A percentile compares a stretch with the other conserved stretches of the same genome.
These are phyloP conservation scores for Subacronicta megacephala DNA, from an alignment of 2,888 invertebrate genomes.

Conservation along the genomic window DNA sequence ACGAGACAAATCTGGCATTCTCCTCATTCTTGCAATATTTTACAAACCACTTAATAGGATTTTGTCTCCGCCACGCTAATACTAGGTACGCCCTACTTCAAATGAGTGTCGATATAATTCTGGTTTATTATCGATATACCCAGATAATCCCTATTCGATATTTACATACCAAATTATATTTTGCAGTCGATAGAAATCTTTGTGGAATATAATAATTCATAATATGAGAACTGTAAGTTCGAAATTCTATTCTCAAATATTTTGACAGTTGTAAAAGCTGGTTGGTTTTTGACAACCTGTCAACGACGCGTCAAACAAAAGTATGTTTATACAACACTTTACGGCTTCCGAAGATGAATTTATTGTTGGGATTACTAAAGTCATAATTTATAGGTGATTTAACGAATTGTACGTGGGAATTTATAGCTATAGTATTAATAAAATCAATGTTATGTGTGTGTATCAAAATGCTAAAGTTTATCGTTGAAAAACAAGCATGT, in stretches of 20 bases:
- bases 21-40: slow-evolving; percentile 31
- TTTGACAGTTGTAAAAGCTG: slow-evolving; percentile 14
- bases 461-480: slow-evolving; percentile 5
- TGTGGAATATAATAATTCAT: not conserved
- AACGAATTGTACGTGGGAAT: slow-evolving; percentile 31
- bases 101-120: slow-evolving; percentile 49
- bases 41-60: slow-evolving; percentile 47
- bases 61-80: slow-evolving; percentile 51
- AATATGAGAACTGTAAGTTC: not conserved
- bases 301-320: slow-evolving; percentile 45
- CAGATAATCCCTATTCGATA: slow-evolving; percentile 40
- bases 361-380: slow-evolving; percentile 36
- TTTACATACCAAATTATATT: slow-evolving; percentile 7
- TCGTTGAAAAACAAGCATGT: slow-evolving; percentile 14
- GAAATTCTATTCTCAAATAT: slow-evolving; percentile 11
- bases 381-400: slow-evolving; percentile 24
- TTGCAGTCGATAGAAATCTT: slow-evolving; percentile 8
- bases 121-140: slow-evolving; percentile 38
- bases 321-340: slow-evolving; percentile 41
- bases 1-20: slow-evolving; percentile 22
- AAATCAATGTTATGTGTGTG: slow-evolving; percentile 6
- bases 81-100: slow-evolving; percentile 45
- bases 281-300: slow-evolving; percentile 29
- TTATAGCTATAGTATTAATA: not conserved
- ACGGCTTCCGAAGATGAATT: slow-evolving; percentile 39